A percentile compares a stretch with the other conserved stretches of the same genome.
phyloP scores from a whole-genome alignment of 2,888 invertebrate genomes.

The Pachymerium ferrugineum region DNA sequence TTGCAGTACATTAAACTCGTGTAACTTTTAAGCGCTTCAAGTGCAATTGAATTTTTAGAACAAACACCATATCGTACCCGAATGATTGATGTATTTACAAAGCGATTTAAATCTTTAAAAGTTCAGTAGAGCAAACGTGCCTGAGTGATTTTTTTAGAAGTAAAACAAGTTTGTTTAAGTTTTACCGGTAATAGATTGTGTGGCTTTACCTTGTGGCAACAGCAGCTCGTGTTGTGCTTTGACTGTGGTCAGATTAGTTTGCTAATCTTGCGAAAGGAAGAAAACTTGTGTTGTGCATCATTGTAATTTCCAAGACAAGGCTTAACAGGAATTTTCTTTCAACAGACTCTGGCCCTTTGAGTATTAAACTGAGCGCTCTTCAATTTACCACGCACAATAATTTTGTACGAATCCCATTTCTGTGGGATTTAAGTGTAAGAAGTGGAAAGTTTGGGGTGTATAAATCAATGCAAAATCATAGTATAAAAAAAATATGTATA shows the following conservation, averaged over 20 bases:
- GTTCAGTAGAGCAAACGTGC: no score
- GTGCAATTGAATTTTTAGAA: not conserved
- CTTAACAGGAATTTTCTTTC: not conserved
- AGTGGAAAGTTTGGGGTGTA: not conserved
- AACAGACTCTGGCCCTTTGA: not conserved
- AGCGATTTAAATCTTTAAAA: no score
- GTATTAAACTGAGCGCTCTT: not conserved
- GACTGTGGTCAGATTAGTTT: not conserved
- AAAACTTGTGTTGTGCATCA: not conserved
- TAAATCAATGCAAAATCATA: no score
- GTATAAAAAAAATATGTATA: no score
- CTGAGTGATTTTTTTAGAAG: no score
- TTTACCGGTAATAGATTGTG: no score
- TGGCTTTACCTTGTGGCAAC: not conserved
- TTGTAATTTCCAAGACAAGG: not conserved
- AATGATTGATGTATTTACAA: not conserved
- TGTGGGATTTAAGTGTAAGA: not conserved
- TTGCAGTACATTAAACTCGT: slow-evolving; percentile 7
- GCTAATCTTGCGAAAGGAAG: not conserved
- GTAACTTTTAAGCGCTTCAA: not conserved
- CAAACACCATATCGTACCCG: not conserved
- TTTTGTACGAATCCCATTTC: not conserved
- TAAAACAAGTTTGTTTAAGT: no score
- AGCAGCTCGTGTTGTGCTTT: not conserved
- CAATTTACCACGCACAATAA: not conserved